Conservation (phyloP, 2,888 invertebrate species). For the Erebia epiphron region DNA sequence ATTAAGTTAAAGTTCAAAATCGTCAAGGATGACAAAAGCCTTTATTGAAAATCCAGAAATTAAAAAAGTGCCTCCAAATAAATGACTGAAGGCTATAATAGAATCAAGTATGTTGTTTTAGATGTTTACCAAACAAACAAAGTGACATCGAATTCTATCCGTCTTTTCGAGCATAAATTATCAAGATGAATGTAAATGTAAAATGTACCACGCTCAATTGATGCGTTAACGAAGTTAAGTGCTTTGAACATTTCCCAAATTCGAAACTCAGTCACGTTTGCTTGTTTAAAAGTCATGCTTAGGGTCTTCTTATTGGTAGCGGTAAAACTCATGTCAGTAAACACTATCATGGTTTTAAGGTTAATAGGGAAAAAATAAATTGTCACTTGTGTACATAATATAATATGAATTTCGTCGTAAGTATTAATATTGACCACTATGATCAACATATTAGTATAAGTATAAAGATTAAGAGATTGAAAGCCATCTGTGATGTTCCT, state of each 20-base stretch:
- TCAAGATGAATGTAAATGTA: background rate
- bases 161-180: background rate
- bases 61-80: too few species aligned
- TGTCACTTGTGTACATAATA: background rate
- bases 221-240: conserved; percentile 7
- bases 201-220: background rate
- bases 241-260: conserved; percentile 1
- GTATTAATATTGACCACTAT: too few species aligned
- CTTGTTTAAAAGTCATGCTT: conserved; percentile 8
- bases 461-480: too few species aligned
- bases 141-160: background rate
- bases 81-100: too few species aligned
- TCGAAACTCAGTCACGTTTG: conserved; percentile 10
- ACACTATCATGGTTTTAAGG: conserved; percentile 8
- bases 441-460: too few species aligned
- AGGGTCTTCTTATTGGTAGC: conserved; percentile 15
- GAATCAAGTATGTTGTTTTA: background rate
- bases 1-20: too few species aligned
- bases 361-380: background rate
- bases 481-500: too few species aligned
- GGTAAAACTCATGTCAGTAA: conserved; percentile 17
- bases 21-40: too few species aligned
- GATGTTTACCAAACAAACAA: background rate
- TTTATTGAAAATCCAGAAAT: too few species aligned
- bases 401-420: background rate